A percentile compares a stretch with the other conserved stretches of the same genome.
phyloP scores from a whole-genome alignment of 2,113 vertebrate species.

The Bufo gargarizans region DNA sequence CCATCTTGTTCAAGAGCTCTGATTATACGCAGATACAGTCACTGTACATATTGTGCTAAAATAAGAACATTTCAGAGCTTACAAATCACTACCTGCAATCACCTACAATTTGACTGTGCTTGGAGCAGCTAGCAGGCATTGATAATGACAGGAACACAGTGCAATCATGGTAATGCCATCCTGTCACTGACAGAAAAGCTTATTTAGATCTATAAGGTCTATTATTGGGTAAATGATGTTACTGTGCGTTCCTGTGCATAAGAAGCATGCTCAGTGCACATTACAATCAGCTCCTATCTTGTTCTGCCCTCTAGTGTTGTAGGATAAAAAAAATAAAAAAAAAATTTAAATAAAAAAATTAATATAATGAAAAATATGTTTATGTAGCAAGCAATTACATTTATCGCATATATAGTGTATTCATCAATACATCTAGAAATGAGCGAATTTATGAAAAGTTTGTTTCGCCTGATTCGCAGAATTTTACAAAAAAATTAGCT shows the following conservation, averaged over 20 bases:
- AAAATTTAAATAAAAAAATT: not conserved
- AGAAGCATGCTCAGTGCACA: not conserved
- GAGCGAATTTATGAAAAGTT: too few species aligned
- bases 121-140: not conserved
- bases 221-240: conserved; percentile 11
- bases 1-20: not conserved
- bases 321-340: not conserved
- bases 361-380: not conserved
- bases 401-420: too few species aligned
- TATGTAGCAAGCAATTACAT: not conserved
- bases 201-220: not conserved
- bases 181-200: conserved; percentile 23
- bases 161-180: conserved; percentile 24
- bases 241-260: not conserved
- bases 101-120: not conserved
- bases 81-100: not conserved
- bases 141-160: not conserved
- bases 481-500: too few species aligned
- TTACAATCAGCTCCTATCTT: not conserved
- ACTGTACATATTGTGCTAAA: not conserved
- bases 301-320: conserved; percentile 35
- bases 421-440: too few species aligned
- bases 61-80: conserved; percentile 19
- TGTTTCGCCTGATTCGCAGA: too few species aligned
- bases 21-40: not conserved